Conservation (phyloP, 2,888 invertebrate species). For the Mesorhabditis belari region DNA sequence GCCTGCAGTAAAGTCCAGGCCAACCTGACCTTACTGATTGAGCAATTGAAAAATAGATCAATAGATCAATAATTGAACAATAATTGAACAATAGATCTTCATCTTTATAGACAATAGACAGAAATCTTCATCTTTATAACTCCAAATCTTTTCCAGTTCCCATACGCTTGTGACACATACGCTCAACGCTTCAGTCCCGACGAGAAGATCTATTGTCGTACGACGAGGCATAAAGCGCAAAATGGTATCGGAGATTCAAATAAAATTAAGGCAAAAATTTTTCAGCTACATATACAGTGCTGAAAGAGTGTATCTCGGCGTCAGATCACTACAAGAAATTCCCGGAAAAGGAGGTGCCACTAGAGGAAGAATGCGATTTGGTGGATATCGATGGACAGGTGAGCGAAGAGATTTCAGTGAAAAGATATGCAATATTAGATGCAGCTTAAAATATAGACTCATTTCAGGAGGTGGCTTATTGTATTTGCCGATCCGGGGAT, state of each 20-base stretch:
- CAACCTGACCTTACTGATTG: no score
- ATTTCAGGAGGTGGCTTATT: constrained; percentile 32
- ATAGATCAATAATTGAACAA: no score
- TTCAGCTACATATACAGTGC: constrained; percentile 43
- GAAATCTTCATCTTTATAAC: no score
- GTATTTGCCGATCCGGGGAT: constrained; percentile 25
- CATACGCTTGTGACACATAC: constrained; percentile 34
- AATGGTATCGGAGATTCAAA: constrained; percentile 24
- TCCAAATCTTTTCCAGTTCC: no score
- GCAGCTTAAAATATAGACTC: background rate
- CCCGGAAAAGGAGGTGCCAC: constrained; percentile 34
- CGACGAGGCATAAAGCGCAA: constrained; percentile 27
- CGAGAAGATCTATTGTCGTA: constrained; percentile 41
- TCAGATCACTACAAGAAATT: constrained; percentile 38
- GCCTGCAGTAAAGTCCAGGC: no score
- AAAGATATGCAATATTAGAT: background rate
- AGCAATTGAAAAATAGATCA: no score
- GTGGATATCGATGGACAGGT: constrained; percentile 34
- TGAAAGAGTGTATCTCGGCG: constrained; percentile 49
- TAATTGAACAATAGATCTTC: no score
- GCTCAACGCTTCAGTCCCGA: constrained; percentile 17
- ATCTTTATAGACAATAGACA: no score
- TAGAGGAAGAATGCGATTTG: constrained; percentile 45
- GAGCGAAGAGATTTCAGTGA: constrained; percentile 2
- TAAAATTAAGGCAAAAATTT: background rate